Conservation (phyloP, 2,113 vertebrate species). For the Xiphorhynchus elegans region DNA sequence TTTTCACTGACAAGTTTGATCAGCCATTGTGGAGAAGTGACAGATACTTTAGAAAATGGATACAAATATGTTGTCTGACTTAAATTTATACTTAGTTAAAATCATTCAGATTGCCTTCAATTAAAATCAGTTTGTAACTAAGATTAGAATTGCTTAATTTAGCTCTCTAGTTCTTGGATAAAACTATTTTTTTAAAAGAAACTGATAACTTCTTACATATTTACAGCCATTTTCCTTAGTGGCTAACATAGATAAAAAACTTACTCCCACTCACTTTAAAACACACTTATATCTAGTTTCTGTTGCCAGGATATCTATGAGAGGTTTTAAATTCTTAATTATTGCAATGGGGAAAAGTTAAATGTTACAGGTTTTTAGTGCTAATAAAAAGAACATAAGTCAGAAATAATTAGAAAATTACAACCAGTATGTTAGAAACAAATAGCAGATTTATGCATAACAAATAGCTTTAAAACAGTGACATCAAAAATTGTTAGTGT, state of each 20-base stretch:
- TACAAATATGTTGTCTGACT: slow-evolving; percentile 45
- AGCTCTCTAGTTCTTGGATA: background rate
- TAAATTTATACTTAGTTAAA: slow-evolving; percentile 2
- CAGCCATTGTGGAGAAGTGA: slow-evolving; percentile 66
- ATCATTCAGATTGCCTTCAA: slow-evolving; percentile 2
- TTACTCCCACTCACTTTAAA: background rate
- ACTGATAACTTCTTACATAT: background rate
- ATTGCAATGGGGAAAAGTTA: background rate
- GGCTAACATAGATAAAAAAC: background rate
- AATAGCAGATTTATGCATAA: background rate
- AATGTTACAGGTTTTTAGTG: background rate
- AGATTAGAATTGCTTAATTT: slow-evolving; percentile 19
- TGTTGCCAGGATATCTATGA: background rate
- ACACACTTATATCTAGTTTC: background rate
- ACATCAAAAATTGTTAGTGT: background rate
- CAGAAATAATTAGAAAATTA: background rate
- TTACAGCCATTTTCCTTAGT: background rate
- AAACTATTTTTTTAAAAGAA: background rate
- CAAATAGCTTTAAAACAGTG: background rate
- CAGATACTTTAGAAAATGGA: slow-evolving; percentile 58
- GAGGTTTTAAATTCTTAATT: background rate
- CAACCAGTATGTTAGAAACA: background rate
- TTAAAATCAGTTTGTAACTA: background rate
- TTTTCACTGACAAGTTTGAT: slow-evolving; percentile 75
- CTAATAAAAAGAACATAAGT: background rate